phyloP scores from a whole-genome alignment of 2,888 invertebrate species.

The Protonemura montana region DNA sequence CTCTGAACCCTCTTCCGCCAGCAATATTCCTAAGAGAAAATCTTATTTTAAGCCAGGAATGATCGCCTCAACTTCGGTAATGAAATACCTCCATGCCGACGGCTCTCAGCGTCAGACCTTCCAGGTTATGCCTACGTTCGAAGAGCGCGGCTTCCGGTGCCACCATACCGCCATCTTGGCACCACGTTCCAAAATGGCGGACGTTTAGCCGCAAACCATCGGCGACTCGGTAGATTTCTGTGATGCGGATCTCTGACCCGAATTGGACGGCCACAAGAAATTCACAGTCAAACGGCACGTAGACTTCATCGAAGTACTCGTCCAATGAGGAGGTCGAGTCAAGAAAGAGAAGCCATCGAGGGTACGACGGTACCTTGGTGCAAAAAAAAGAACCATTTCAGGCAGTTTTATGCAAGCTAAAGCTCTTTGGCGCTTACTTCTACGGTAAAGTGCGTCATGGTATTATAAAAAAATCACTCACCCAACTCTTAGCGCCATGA shows the following conservation, averaged over 20 bases:
- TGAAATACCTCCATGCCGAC: not conserved
- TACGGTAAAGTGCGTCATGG: no score
- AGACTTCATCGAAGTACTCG: slow-evolving; percentile 17
- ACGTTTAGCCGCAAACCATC: not conserved
- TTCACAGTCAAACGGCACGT: slow-evolving; percentile 25
- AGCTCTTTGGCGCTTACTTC: no score
- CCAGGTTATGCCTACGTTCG: not conserved
- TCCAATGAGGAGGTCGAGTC: not conserved
- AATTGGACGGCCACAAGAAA: not conserved
- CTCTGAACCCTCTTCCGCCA: no score
- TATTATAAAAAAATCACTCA: no score
- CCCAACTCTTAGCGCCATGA: no score
- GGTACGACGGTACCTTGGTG: not conserved
- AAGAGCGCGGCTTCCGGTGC: not conserved
- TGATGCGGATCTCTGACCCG: not conserved
- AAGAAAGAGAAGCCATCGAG: slow-evolving; percentile 24
- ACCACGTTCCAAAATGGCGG: not conserved
- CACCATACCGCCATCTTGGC: not conserved
- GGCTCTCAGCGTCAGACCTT: not conserved
- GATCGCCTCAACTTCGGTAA: no score
- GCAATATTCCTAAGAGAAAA: no score
- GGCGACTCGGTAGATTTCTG: slow-evolving; percentile 24
- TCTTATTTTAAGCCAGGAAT: no score
- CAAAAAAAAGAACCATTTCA: no score
- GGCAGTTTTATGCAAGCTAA: no score